Percentiles rank a stretch among this genome's conserved stretches.
Evolutionary conservation across 2,888 invertebrate genomes (phyloP).

Genomic region (Leptinotarsa juncta): DNA sequence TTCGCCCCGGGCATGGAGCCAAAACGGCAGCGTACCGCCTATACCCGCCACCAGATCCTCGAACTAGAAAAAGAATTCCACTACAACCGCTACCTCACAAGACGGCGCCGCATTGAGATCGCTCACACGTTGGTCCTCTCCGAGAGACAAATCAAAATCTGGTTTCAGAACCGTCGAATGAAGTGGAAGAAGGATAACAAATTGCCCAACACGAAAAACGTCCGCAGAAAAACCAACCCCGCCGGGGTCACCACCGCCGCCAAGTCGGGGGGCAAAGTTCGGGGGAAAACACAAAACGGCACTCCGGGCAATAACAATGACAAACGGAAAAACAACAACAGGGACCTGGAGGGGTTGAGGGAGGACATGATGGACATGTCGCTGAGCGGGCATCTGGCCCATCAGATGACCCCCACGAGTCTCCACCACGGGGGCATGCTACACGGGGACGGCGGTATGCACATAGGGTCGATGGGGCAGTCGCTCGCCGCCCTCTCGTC

Average conservation of each 20-base stretch:
- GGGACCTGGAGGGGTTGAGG: conserved; percentile 71
- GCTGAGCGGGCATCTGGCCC: conserved; percentile 60
- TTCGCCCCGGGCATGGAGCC: conserved; percentile 95
- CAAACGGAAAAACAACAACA: conserved; percentile 73
- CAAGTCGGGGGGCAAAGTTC: conserved; percentile 63
- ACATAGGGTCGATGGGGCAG: conserved; percentile 68
- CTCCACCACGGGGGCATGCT: conserved; percentile 61
- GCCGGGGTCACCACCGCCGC: conserved; percentile 75
- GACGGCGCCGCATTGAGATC: conserved; percentile 95
- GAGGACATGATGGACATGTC: conserved; percentile 67
- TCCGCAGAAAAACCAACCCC: conserved; percentile 81
- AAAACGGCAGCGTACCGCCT: conserved; percentile 95
- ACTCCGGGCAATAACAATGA: conserved; percentile 71
- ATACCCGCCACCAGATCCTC: conserved; percentile 97
- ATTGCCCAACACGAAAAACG: conserved; percentile 85
- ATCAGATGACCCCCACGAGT: conserved; percentile 66
- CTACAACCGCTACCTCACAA: conserved; percentile 95
- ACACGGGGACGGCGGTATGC: conserved; percentile 66
- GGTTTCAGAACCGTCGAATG: conserved; percentile 89
- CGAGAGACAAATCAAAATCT: conserved; percentile 90
- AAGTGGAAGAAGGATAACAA: conserved; percentile 92
- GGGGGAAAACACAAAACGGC: conserved; percentile 63
- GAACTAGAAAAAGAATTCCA: conserved; percentile 98
- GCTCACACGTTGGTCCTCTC: conserved; percentile 95
- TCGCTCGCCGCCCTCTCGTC: conserved; percentile 69